Evolutionary conservation across 2,888 invertebrate species (phyloP).

Genomic region (Orchestes rusci): DNA sequence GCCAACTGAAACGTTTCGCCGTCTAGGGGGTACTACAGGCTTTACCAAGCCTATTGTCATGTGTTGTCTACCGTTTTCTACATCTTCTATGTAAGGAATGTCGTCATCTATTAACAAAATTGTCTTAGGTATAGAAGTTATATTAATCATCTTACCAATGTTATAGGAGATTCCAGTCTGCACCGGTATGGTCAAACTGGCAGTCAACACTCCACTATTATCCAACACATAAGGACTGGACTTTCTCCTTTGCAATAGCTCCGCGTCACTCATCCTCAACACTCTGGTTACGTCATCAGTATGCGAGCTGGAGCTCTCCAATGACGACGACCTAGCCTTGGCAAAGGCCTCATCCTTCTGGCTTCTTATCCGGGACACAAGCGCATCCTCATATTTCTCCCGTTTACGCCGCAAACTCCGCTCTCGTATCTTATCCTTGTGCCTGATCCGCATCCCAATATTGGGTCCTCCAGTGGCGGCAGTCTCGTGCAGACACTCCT

Average conservation of each 20-base stretch:
- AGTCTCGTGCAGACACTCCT: slow-evolving; percentile 66
- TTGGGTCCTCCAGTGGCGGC: slow-evolving; percentile 64
- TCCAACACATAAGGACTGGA: slow-evolving; percentile 53
- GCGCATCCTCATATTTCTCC: slow-evolving; percentile 44
- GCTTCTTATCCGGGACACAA: slow-evolving; percentile 47
- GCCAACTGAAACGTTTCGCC: slow-evolving; percentile 47
- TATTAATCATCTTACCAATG: slow-evolving; percentile 23
- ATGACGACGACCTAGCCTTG: slow-evolving; percentile 41
- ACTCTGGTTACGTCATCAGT: slow-evolving; percentile 48
- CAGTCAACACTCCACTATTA: slow-evolving; percentile 63
- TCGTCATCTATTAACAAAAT: slow-evolving; percentile 47
- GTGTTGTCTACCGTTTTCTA: slow-evolving; percentile 38
- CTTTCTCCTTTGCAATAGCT: slow-evolving; percentile 46
- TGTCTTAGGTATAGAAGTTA: slow-evolving; percentile 15
- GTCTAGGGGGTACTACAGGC: slow-evolving; percentile 43
- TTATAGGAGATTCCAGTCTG: slow-evolving; percentile 30
- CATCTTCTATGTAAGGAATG: slow-evolving; percentile 64
- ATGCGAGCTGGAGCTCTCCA: slow-evolving; percentile 45
- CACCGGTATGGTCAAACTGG: slow-evolving; percentile 70
- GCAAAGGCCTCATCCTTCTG: slow-evolving; percentile 42
- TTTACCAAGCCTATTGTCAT: slow-evolving; percentile 40
- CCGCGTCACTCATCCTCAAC: slow-evolving; percentile 31
- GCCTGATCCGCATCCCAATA: slow-evolving; percentile 43
- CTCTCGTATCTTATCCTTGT: slow-evolving; percentile 43
- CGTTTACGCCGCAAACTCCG: slow-evolving; percentile 46